Base-by-base conservation (phyloP, 2,797 vertebrate genomes). In the Pangasius larnaudii region DNA sequence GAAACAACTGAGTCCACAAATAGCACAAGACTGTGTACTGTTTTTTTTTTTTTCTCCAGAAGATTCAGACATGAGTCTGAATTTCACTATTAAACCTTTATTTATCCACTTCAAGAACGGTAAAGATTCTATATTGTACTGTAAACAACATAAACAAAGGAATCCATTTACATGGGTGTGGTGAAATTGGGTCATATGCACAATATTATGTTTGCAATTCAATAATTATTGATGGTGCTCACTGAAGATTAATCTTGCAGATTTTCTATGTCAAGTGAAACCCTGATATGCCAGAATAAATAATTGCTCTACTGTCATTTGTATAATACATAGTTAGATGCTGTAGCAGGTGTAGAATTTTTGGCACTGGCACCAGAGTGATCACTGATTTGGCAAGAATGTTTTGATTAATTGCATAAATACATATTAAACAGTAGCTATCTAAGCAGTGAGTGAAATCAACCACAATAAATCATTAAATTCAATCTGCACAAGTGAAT, bases 321-420 rank as follows among this genome's bases (percentile, higher is more conserved):
- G 90, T 89, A 90, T 90, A 92, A 91, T 89, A 86, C 84, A 84
- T 74, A 85, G 75, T 87, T 89, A 87, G 90, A 90, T 88, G 88
- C 89, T 91, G 94, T 94, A 94, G 95, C 95, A 96, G 96, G 95
- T 96, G 95, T 94, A 95, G 72, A 89, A 85, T 92, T 83, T 90
- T 90, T 91, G 90, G 90, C 89, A 85, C 65, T 89, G 93, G 92
- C 94, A 93, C 93, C 90, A 94, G 94, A 94, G 95, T 95, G 94
- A 96, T 96, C 94, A 96, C 89, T 91, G 87, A 81, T 94, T 95
- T 96, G 95, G 95, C 96, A 95, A 93, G 90, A 93, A 94, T 94
- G 91, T 92, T 93, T 92, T 92, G 92, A 94, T 95, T 95, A 95
- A 96, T 96, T 95, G 95, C 95, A 96, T 95, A 95, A 96, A 96